phyloP scores from a whole-genome alignment of 1,140 invertebrate genomes.

The Frieseomelitta varia region DNA sequence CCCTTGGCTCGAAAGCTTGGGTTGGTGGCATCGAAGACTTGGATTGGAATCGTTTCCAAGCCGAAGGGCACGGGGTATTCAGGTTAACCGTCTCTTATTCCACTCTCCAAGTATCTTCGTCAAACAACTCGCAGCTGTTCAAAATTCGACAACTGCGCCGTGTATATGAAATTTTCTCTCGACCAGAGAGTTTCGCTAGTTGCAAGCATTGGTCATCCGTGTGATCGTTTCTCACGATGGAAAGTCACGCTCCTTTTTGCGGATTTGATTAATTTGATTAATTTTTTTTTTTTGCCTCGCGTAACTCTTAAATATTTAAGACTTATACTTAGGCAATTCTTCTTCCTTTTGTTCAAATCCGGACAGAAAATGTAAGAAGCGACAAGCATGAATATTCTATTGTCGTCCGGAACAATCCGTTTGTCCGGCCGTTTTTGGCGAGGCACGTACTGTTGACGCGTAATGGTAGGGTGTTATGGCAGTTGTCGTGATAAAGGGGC shows the following conservation, averaged over 20 bases:
- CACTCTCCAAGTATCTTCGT: not conserved
- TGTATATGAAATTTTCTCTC: not conserved
- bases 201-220: not conserved
- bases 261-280: too few relatives aligned
- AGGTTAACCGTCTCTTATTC: not conserved
- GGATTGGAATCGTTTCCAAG: not conserved
- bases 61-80: not conserved
- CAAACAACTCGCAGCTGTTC: not conserved
- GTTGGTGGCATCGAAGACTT: not conserved
- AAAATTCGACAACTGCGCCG: not conserved
- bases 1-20: too few relatives aligned
- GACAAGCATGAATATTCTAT: not conserved
- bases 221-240: too few relatives aligned
- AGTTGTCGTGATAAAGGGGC: not conserved
- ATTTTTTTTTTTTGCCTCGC: too few relatives aligned
- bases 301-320: too few relatives aligned
- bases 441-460: not conserved
- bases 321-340: too few relatives aligned
- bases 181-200: too few relatives aligned
- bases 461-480: not conserved
- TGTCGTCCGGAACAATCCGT: not conserved
- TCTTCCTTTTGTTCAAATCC: too few relatives aligned
- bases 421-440: not conserved
- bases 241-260: too few relatives aligned
- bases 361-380: not conserved